These are phyloP conservation scores for Phrynocephalus guinanensis DNA, from an alignment of 2,797 vertebrate genomes.

Conservation along the genomic window DNA sequence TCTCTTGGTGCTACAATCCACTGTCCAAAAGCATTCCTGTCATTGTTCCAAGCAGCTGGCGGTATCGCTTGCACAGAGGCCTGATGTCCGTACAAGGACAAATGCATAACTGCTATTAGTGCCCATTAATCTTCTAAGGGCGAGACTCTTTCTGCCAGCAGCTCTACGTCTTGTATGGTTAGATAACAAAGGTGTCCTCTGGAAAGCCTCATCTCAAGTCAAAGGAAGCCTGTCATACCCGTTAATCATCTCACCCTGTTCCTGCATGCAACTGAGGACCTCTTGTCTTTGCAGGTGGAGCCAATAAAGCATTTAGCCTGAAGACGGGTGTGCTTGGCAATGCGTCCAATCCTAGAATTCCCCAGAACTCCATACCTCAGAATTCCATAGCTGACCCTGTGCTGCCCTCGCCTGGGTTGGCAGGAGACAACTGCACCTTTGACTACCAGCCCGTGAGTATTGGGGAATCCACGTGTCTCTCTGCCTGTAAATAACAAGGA, in stretches of 20 bases:
- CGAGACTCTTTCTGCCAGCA: constrained; percentile 48
- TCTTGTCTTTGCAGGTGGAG: constrained; percentile 63
- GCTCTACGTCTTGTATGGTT: not conserved
- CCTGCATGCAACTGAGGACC: too few species aligned
- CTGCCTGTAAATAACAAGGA: not conserved
- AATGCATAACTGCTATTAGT: not conserved
- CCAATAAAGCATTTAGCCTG: constrained; percentile 82
- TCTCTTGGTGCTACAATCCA: not conserved
- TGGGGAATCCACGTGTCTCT: not conserved
- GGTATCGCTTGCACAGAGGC: not conserved
- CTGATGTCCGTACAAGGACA: not conserved
- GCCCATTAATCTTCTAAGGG: not conserved
- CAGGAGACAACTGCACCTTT: constrained; percentile 81
- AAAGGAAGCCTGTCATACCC: not conserved
- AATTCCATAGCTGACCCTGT: constrained; percentile 74
- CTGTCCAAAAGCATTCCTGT: not conserved
- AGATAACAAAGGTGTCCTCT: not conserved
- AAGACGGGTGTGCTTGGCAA: constrained; percentile 79
- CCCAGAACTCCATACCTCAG: constrained; percentile 64
- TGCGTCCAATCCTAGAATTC: constrained; percentile 75
- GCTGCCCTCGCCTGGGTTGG: constrained; percentile 73
- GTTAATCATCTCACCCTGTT: not conserved
- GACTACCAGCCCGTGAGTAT: constrained; percentile 81
- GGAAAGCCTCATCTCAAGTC: not conserved
- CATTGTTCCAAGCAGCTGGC: not conserved